Evolutionary conservation across 2,113 vertebrate genomes (phyloP).

Genomic region (Aramus guarauna): DNA sequence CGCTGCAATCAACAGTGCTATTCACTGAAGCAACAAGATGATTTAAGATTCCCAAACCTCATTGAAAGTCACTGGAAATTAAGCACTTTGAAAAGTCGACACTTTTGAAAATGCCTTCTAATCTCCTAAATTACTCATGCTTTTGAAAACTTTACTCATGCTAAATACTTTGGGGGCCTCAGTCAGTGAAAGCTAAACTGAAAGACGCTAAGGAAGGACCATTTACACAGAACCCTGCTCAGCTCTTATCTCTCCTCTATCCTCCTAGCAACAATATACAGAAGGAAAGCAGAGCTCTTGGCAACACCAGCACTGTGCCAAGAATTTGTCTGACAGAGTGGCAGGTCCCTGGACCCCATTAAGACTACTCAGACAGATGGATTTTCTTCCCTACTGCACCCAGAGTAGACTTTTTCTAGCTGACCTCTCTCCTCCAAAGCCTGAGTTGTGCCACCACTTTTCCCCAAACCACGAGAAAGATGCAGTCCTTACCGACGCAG

Average conservation of each 20-base stretch:
- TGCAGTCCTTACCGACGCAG: background rate
- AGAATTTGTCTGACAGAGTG: background rate
- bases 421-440: background rate
- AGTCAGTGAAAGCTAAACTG: slow-evolving; percentile 13
- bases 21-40: background rate
- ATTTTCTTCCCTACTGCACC: background rate
- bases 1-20: background rate
- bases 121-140: slow-evolving; percentile 34
- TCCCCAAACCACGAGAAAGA: background rate
- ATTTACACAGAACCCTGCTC: background rate
- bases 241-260: slow-evolving; percentile 7
- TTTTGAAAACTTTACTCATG: slow-evolving; percentile 44
- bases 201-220: background rate
- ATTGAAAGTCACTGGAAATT: slow-evolving; percentile 9
- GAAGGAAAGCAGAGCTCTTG: background rate
- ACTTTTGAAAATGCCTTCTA: slow-evolving; percentile 47
- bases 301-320: slow-evolving; percentile 20
- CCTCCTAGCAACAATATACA: background rate
- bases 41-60: slow-evolving; percentile 9
- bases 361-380: background rate
- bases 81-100: slow-evolving; percentile 13
- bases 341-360: background rate
- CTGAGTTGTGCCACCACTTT: background rate
- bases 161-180: slow-evolving; percentile 24
- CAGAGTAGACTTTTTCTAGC: background rate